phyloP scores from a whole-genome alignment of 2,888 invertebrate species.

The Cantharis flavilabris region DNA sequence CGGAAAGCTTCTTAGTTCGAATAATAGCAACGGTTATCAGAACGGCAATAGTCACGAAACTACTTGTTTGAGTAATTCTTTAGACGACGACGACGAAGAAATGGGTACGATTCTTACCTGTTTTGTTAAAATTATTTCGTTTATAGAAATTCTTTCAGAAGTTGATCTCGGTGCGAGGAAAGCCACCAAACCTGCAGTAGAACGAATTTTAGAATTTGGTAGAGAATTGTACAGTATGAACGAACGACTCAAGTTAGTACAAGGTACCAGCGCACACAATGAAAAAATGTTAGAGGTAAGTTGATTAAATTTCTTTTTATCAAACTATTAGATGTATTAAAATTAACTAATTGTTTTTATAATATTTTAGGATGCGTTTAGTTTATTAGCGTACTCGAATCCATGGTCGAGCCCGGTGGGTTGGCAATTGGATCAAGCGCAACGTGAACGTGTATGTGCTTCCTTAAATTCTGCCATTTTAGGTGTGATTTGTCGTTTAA shows the following conservation, averaged over 20 bases:
- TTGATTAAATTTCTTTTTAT: neutral
- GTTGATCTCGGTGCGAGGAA: slow-evolving; percentile 49
- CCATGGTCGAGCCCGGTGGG: slow-evolving; percentile 97
- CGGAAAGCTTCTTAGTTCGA: slow-evolving; percentile 46
- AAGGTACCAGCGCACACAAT: slow-evolving; percentile 79
- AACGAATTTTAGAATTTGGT: slow-evolving; percentile 93
- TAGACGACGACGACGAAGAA: slow-evolving; percentile 71
- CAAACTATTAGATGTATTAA: no score
- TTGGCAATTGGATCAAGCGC: slow-evolving; percentile 92
- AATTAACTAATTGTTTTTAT: no score
- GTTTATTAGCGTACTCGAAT: slow-evolving; percentile 95
- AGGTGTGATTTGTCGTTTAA: slow-evolving; percentile 62
- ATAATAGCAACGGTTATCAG: slow-evolving; percentile 61
- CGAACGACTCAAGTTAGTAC: slow-evolving; percentile 79
- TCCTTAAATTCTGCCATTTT: slow-evolving; percentile 97
- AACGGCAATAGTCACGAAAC: slow-evolving; percentile 60
- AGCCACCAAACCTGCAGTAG: slow-evolving; percentile 78
- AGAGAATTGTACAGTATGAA: slow-evolving; percentile 92
- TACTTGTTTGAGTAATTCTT: slow-evolving; percentile 45
- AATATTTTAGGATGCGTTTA: slow-evolving; percentile 86
- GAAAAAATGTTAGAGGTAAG: slow-evolving; percentile 90
- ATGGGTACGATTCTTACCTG: slow-evolving; percentile 65
- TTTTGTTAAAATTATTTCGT: slow-evolving; percentile 8
- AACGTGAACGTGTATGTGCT: slow-evolving; percentile 93
- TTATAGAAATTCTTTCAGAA: slow-evolving; percentile 54